A percentile compares a stretch with the other conserved stretches of the same genome.
These are phyloP conservation scores for Megaceryle torquata DNA, from an alignment of 2,113 vertebrate genomes.

Conservation along the genomic window DNA sequence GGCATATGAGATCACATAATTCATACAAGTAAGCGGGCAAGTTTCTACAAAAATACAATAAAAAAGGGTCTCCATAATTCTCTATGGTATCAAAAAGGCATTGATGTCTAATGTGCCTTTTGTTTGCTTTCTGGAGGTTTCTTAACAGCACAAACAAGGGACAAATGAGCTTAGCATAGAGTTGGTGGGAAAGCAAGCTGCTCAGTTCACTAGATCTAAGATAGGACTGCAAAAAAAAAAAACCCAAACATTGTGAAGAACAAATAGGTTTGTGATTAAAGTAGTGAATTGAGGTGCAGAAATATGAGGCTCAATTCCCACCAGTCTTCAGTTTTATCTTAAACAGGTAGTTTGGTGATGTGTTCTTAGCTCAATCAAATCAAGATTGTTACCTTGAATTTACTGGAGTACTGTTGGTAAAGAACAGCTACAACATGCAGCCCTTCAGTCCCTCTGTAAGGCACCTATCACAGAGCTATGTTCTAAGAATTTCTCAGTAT, in stretches of 20 bases:
- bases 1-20: not conserved
- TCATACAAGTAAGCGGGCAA: not conserved
- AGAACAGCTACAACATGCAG: not conserved
- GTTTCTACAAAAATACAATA: not conserved
- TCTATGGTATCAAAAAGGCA: not conserved
- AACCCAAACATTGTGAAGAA: not conserved
- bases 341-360: not conserved
- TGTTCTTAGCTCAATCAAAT: not conserved
- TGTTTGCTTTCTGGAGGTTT: not conserved
- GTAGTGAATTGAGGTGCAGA: not conserved
- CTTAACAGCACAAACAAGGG: not conserved
- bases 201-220: not conserved
- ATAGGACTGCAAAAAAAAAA: not conserved
- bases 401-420: not conserved
- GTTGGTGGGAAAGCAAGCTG: not conserved
- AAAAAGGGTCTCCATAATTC: not conserved
- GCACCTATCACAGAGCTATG: not conserved
- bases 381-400: not conserved
- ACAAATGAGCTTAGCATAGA: not conserved
- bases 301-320: not conserved
- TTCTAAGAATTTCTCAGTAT: not conserved
- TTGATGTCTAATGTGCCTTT: not conserved
- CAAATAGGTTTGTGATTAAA: not conserved
- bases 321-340: not conserved
- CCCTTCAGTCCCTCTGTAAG: not conserved